These are phyloP conservation scores for Neomonachus schauinslandi DNA, from an alignment of 2,113 vertebrate genomes.

Conservation along the genomic window DNA sequence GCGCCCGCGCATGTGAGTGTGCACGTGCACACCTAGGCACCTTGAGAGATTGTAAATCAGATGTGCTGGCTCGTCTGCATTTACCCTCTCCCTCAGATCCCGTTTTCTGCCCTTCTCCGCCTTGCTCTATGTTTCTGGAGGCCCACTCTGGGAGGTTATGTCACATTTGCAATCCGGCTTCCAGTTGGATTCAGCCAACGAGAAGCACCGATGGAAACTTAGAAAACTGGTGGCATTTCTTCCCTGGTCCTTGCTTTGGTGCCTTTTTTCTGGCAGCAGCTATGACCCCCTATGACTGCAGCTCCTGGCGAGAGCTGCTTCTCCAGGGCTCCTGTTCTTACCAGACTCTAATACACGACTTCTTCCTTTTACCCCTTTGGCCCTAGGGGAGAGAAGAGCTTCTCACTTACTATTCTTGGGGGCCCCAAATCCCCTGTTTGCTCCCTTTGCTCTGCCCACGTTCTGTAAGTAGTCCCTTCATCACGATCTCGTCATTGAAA, in stretches of 20 bases:
- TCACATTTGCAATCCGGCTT: not conserved
- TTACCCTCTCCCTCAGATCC: not conserved
- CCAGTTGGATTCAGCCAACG: not conserved
- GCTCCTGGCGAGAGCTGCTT: not conserved
- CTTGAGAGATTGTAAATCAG: not conserved
- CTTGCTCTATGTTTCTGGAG: not conserved
- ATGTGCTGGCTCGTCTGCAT: not conserved
- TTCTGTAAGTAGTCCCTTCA: not conserved
- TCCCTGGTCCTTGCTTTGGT: not conserved
- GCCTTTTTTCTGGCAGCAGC: not conserved
- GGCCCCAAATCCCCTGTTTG: not conserved
- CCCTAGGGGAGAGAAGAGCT: not conserved
- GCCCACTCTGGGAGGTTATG: not conserved
- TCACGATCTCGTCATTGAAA: not conserved
- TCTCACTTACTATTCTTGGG: not conserved
- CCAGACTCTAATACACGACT: not conserved
- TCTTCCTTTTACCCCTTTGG: not conserved
- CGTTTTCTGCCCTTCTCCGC: not conserved
- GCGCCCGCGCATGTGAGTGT: not conserved
- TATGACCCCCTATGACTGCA: not conserved
- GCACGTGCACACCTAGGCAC: not conserved
- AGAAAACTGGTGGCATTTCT: not conserved
- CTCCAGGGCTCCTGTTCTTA: not conserved
- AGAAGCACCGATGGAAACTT: slow-evolving; percentile 17
- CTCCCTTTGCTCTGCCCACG: not conserved